Evolutionary conservation across 2,888 invertebrate species (phyloP).

Genomic region (Teleogryllus oceanicus): DNA sequence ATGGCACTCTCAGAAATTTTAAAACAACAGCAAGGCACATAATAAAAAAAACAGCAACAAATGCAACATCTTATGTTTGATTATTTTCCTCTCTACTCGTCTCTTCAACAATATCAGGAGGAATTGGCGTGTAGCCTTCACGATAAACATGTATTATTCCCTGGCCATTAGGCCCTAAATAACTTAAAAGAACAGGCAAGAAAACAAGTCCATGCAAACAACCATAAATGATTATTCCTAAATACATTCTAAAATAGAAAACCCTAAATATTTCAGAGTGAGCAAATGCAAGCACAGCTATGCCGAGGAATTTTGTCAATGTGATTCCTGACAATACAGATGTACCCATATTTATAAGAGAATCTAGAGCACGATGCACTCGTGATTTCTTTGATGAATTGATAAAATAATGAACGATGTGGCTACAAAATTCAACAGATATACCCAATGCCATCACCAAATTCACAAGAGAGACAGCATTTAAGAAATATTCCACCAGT

Average conservation of each 20-base stretch:
- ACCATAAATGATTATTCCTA: conserved; percentile 88
- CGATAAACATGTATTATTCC: too few species aligned
- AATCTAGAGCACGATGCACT: conserved; percentile 65
- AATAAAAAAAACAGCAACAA: too few species aligned
- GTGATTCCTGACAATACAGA: conserved; percentile 93
- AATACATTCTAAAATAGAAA: conserved; percentile 95
- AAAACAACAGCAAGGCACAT: too few species aligned
- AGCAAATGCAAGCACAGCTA: conserved; percentile 85
- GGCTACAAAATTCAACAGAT: conserved; percentile 92
- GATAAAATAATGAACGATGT: conserved; percentile 71
- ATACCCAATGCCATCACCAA: conserved; percentile 90
- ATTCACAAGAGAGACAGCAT: conserved; percentile 92
- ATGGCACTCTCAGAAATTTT: too few species aligned
- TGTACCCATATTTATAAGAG: conserved; percentile 77
- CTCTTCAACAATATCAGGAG: too few species aligned
- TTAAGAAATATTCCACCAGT: conserved; percentile 83
- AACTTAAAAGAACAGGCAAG: conserved; percentile 83
- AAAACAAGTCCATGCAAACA: conserved; percentile 88
- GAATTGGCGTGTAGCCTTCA: too few species aligned
- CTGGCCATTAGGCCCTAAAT: conserved; percentile 54
- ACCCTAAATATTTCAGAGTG: conserved; percentile 87
- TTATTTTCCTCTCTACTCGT: too few species aligned
- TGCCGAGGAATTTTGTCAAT: conserved; percentile 87
- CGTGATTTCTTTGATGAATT: conserved; percentile 48
- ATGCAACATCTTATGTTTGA: too few species aligned